A percentile compares a stretch with the other conserved stretches of the same genome.
phyloP scores from a whole-genome alignment of 2,113 vertebrate genomes.

The Rhinoderma darwinii region DNA sequence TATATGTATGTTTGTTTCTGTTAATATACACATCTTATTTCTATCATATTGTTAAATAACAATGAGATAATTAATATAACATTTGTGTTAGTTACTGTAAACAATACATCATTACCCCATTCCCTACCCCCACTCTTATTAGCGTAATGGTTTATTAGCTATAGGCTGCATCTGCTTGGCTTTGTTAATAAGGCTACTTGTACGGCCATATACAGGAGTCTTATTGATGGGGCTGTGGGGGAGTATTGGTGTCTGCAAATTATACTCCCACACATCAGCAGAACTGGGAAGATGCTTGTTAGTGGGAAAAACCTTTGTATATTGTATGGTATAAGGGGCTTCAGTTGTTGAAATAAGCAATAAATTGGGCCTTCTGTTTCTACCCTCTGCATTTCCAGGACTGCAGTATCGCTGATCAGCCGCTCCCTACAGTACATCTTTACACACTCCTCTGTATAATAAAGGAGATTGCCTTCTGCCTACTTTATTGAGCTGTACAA shows the following conservation, averaged over 20 bases:
- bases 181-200: slow-evolving; percentile 7
- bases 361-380: slow-evolving; percentile 23
- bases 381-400: slow-evolving; percentile 19
- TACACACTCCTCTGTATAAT: slow-evolving; percentile 22
- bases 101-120: neutral
- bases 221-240: neutral
- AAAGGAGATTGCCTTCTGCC: slow-evolving; percentile 45
- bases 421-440: slow-evolving; percentile 23
- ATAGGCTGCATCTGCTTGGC: neutral
- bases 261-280: slow-evolving; percentile 18
- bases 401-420: slow-evolving; percentile 30
- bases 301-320: slow-evolving; percentile 23
- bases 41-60: neutral
- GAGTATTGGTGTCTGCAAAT: neutral
- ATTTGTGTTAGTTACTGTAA: neutral
- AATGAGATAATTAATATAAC: too few species aligned
- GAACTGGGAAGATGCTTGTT: slow-evolving; percentile 19
- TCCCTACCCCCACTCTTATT: neutral
- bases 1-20: neutral
- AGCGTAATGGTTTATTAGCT: neutral
- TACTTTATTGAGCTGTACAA: slow-evolving; percentile 55
- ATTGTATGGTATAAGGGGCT: slow-evolving; percentile 40
- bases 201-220: neutral
- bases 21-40: neutral
- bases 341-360: slow-evolving; percentile 37